Base-by-base conservation (phyloP, 2,888 invertebrate genomes). In the Mythimna loreyi region DNA sequence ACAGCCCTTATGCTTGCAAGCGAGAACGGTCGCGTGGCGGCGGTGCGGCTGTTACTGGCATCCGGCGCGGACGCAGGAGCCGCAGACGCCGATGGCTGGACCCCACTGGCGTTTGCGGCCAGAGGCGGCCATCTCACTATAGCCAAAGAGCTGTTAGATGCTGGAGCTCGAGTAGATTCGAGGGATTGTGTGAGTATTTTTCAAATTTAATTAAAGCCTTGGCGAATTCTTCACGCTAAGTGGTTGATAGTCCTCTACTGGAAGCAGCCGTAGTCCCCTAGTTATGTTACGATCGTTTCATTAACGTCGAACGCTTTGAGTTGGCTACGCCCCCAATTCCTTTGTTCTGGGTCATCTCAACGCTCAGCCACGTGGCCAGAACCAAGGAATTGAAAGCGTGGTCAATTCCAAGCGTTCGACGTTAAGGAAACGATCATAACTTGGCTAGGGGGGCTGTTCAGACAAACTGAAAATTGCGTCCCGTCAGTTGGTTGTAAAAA, bases 1-100 rank as follows among this genome's bases (percentile, higher is more conserved):
- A 99, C 99, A 59, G 98, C 98, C 63, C 98, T 99, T 89, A 99
- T 99, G 96, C 97, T 98, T 88, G 99, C 99, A 57, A 97, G 98
- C 72, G 97, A 98, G 87, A 98, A 97, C 86, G 99, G 99, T 40
- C 97, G 98, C 87, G 94, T 97, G 66, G 97, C 97, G 55, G 98
- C 99, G 92, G 98, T 98, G 60, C 97, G 98, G 63, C 97, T 98
- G 87, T 96, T 99, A 75, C 96, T 99, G 81, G 97, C 97, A 66
- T 98, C 98, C 90, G 99, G 99, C 72, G 99, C 99, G 43, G 99
- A 99, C 94, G 97, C 98, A 23, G 98, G 98, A 92, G 97, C 98
- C 19, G 98, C 98, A 87, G 99, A 99, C 93, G 97, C 97, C 87
- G 99, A 99, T 91, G 98, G 98, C 84, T 99, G 99, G 99, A 98